These are phyloP conservation scores for Bedellia somnulentella DNA, from an alignment of 2,888 invertebrate species.

Conservation along the genomic window DNA sequence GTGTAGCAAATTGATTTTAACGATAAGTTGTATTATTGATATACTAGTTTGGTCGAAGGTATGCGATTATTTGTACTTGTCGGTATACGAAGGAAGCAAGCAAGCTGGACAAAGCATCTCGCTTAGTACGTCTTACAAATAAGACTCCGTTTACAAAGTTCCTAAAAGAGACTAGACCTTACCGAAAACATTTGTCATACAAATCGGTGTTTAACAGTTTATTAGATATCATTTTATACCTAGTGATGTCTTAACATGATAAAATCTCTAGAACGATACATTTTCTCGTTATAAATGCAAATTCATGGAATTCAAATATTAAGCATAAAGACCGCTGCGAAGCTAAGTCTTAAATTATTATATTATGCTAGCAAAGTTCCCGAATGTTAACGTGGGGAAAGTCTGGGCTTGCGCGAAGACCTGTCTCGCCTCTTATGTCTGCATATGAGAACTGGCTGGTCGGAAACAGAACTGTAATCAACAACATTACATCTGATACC, in stretches of 20 bases:
- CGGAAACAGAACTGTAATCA: too few species aligned
- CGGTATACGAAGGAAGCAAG: conserved; percentile 14
- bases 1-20: too few species aligned
- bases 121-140: conserved; percentile 9
- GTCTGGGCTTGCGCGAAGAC: too few species aligned
- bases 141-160: conserved; percentile 23
- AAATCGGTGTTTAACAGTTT: conserved; percentile 35
- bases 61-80: conserved; percentile 53
- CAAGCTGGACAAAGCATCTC: too few species aligned
- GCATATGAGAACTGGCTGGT: too few species aligned
- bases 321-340: conserved; percentile 32
- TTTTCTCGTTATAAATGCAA: conserved; percentile 56
- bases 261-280: conserved; percentile 58
- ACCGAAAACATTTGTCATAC: conserved; percentile 42
- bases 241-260: conserved; percentile 50
- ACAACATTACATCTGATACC: too few species aligned
- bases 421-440: too few species aligned
- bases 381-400: too few species aligned
- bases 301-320: conserved; percentile 61
- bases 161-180: conserved; percentile 46
- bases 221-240: conserved; percentile 25
- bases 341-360: conserved; percentile 31
- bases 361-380: conserved; percentile 49
- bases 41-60: conserved; percentile 34
- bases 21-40: too few species aligned